These are phyloP conservation scores for Mycogona germanica DNA, from an alignment of 2,888 invertebrate genomes.

Conservation along the genomic window DNA sequence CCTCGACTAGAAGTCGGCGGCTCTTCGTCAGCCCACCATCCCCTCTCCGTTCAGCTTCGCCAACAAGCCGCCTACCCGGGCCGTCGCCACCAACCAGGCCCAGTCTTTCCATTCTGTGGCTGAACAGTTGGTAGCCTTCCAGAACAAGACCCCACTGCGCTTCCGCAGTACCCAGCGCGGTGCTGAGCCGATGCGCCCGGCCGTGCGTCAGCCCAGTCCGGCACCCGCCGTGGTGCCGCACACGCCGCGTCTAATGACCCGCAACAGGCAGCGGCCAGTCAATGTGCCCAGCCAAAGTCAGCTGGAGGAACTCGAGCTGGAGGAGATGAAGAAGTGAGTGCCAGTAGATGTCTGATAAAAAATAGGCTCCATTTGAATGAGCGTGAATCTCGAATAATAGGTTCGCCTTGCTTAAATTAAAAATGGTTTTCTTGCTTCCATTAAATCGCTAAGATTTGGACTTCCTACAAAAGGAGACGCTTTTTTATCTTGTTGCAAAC, in stretches of 20 bases:
- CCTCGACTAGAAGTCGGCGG: neutral
- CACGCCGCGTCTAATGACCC: slow-evolving; percentile 37
- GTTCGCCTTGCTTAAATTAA: too few species aligned
- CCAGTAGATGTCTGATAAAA: too few species aligned
- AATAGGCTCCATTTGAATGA: too few species aligned
- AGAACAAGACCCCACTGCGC: slow-evolving; percentile 46
- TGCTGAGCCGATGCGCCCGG: neutral
- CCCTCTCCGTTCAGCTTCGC: slow-evolving; percentile 10
- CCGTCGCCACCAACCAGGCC: slow-evolving; percentile 23
- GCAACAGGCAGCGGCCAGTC: slow-evolving; percentile 42
- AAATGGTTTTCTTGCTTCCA: too few species aligned
- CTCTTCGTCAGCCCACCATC: neutral
- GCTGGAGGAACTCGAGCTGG: slow-evolving; percentile 46
- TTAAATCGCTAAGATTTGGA: too few species aligned
- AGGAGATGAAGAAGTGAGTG: slow-evolving; percentile 52
- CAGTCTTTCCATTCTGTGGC: too few species aligned
- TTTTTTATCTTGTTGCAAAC: too few species aligned
- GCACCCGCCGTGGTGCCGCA: slow-evolving; percentile 43
- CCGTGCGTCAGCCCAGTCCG: too few species aligned
- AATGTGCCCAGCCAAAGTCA: slow-evolving; percentile 46
- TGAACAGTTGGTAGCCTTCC: slow-evolving; percentile 45
- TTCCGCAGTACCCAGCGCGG: slow-evolving; percentile 36
- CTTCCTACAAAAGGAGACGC: too few species aligned
- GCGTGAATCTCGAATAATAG: too few species aligned
- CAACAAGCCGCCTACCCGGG: neutral